Base-by-base conservation (phyloP, 1,140 invertebrate species). In the Atta texana region DNA sequence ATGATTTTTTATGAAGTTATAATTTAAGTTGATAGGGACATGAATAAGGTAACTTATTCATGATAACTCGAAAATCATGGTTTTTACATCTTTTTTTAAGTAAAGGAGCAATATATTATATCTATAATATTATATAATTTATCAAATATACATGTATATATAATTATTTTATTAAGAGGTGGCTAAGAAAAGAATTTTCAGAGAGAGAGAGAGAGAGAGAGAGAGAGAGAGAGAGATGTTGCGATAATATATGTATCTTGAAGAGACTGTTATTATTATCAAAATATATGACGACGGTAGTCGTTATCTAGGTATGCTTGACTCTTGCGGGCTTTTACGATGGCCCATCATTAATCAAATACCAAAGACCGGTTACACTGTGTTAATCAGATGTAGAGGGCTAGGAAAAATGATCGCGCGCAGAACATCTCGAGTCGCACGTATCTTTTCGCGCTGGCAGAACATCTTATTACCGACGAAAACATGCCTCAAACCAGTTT, bases 401-500 rank as follows among this genome's bases (percentile, higher is more conserved):
- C 44, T 69, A 49, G 66, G 66, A 69, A 69, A 69, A 69, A 69
- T 69, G 21, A 69, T 51, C n/a, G 66, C 66, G 66, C 66, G 66
- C 66, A n/a, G n/a, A 49, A 49, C 64, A 66, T 66, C 49, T 51
- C 66, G 34, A 44, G 39, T 49, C 66, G 66, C 66, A 44, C 66
- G 66, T 69, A 69, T 69, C 66, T 69, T 69, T 69, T 51, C 66
- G 66, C 66, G 66, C 66, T 69, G 66, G 39, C 39, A 8, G 39
- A 51, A 69, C 66, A 51, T 69, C 66, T 69, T 69, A 69, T 69
- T 69, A 69, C 66, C 39, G 66, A 69, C 66, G 66, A 72, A 72
- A 49, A 72, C 69, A 72, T 16, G 44, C 21, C 39, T 10, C 69
- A 72, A 72, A 72, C 69, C 69, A 72, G 69, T 72, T 39, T 59